Percentiles rank a stretch among this genome's conserved stretches.
Conservation (phyloP, 2,113 vertebrate genomes). For the Platichthys stellatus region DNA sequence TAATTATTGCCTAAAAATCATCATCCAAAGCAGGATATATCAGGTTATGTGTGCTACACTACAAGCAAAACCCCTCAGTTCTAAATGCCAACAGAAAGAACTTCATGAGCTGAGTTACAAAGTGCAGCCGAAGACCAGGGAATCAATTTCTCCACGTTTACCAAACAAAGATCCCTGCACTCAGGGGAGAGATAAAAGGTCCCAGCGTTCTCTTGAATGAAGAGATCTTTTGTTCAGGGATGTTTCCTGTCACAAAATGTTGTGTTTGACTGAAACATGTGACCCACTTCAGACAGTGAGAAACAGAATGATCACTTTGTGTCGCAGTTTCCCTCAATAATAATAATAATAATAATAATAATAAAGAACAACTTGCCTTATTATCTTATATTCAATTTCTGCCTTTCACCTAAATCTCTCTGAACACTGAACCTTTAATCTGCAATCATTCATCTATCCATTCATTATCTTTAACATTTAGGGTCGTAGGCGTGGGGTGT, state of each 20-base stretch:
- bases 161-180: not conserved
- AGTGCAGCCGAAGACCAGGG: not conserved
- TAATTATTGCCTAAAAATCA: no score
- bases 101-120: not conserved
- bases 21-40: not conserved
- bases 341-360: not conserved
- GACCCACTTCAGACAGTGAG: slow-evolving; percentile 33
- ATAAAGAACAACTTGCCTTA: not conserved
- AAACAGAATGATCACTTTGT: not conserved
- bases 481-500: no score
- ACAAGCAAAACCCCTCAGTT: not conserved
- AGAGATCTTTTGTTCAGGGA: slow-evolving; percentile 47
- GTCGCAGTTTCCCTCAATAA: not conserved
- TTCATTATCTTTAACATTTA: no score
- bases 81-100: not conserved
- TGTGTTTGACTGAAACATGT: slow-evolving; percentile 51
- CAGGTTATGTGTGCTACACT: not conserved
- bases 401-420: no score
- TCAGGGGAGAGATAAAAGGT: slow-evolving; percentile 11
- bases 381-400: no score
- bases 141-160: not conserved
- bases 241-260: slow-evolving; percentile 15
- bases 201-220: slow-evolving; percentile 36
- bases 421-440: no score
- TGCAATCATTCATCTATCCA: no score